A percentile compares a stretch with the other conserved stretches of the same genome.
These are phyloP conservation scores for Sphyrna mokarran DNA, from an alignment of 2,113 vertebrate genomes.

Conservation along the genomic window DNA sequence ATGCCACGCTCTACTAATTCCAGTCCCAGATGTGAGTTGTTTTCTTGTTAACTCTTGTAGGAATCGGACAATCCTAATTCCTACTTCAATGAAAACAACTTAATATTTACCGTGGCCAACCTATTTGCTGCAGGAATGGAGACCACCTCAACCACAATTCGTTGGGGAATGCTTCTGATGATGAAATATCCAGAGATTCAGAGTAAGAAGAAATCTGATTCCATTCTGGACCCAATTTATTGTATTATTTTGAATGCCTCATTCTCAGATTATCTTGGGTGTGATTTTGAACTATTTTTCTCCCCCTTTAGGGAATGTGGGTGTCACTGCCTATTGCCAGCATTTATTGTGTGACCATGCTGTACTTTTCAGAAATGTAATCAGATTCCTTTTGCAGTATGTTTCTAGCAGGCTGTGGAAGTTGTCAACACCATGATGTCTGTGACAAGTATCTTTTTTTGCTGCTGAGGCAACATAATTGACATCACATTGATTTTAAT, in stretches of 20 bases:
- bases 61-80: slow-evolving; percentile 52
- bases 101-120: slow-evolving; percentile 55
- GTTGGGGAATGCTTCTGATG: slow-evolving; percentile 56
- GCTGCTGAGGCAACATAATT: too few relatives aligned
- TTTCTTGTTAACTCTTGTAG: slow-evolving; percentile 43
- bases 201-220: slow-evolving; percentile 43
- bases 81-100: slow-evolving; percentile 58
- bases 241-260: background rate
- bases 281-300: background rate
- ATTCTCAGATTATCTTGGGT: background rate
- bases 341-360: too few relatives aligned
- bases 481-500: too few relatives aligned
- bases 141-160: slow-evolving; percentile 62
- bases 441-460: too few relatives aligned
- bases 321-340: too few relatives aligned
- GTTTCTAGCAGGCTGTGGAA: too few relatives aligned
- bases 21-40: background rate
- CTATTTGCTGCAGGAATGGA: slow-evolving; percentile 64
- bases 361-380: too few relatives aligned
- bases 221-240: background rate
- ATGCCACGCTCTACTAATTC: background rate
- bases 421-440: too few relatives aligned
- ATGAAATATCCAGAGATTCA: slow-evolving; percentile 61
- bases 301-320: too few relatives aligned
- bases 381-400: too few relatives aligned